Evolutionary conservation across 2,797 vertebrate genomes (phyloP).

Genomic region (Sebastes nivosus): DNA sequence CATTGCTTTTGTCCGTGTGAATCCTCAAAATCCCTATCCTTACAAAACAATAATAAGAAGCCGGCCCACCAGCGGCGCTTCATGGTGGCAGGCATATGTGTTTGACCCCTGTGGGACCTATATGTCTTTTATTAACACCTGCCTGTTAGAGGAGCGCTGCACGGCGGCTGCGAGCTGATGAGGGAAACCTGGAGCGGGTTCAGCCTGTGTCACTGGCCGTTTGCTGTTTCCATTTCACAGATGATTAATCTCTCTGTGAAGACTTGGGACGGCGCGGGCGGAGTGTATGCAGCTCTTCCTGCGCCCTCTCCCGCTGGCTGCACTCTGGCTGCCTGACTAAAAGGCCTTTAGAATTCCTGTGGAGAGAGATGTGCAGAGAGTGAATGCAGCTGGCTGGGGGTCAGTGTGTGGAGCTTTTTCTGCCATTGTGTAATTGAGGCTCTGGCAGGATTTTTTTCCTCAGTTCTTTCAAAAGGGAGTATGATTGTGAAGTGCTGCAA

Average conservation of each 20-base stretch:
- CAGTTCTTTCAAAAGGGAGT: slow-evolving; percentile 86
- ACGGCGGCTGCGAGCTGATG: slow-evolving; percentile 94
- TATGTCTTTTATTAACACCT: slow-evolving; percentile 99
- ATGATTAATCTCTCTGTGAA: slow-evolving; percentile 99
- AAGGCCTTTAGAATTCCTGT: slow-evolving; percentile 99
- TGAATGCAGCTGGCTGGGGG: slow-evolving; percentile 99
- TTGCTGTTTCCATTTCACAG: slow-evolving; percentile 99
- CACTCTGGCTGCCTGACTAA: slow-evolving; percentile 98
- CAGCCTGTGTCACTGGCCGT: slow-evolving; percentile 99
- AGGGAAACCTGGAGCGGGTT: slow-evolving; percentile 97
- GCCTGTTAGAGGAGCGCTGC: slow-evolving; percentile 92
- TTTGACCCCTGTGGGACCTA: slow-evolving; percentile 92
- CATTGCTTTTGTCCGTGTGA: slow-evolving; percentile 65
- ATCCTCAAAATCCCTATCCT: slow-evolving; percentile 73
- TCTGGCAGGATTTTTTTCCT: slow-evolving; percentile 91
- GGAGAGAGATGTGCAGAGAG: slow-evolving; percentile 99
- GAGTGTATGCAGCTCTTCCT: slow-evolving; percentile 92
- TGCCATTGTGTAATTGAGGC: slow-evolving; percentile 99
- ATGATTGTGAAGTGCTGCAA: slow-evolving; percentile 87
- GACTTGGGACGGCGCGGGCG: slow-evolving; percentile 81
- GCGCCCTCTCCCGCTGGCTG: slow-evolving; percentile 92
- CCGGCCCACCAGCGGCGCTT: slow-evolving; percentile 73
- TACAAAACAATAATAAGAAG: slow-evolving; percentile 79
- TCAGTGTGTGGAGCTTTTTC: slow-evolving; percentile 97
- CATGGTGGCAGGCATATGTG: slow-evolving; percentile 78